A percentile compares a stretch with the other conserved stretches of the same genome.
Conservation (phyloP, 1,140 invertebrate genomes). For the Halesus radiatus region DNA sequence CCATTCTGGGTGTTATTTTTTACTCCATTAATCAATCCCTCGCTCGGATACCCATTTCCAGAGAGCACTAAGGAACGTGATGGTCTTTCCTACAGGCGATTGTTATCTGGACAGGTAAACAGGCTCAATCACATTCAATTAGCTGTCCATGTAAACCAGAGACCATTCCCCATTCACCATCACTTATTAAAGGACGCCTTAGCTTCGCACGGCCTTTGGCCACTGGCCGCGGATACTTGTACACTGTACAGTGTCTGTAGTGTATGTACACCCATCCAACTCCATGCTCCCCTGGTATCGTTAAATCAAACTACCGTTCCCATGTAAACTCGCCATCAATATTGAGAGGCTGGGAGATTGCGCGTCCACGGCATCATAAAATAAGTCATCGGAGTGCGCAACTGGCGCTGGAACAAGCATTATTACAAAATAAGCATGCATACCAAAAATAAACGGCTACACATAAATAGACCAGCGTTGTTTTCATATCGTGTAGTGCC, state of each 20-base stretch:
- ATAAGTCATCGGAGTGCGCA: no score
- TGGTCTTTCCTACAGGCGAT: conserved; percentile 41
- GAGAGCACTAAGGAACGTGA: conserved; percentile 40
- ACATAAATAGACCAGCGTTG: no score
- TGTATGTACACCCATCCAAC: conserved; percentile 1
- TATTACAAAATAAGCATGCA: no score
- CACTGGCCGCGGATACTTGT: not conserved
- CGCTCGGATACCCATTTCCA: conserved; percentile 15
- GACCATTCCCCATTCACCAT: conserved; percentile 25
- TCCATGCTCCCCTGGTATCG: conserved; percentile 38
- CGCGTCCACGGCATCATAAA: no score
- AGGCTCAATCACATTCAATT: conserved; percentile 57
- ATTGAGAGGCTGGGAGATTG: no score
- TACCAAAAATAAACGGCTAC: no score
- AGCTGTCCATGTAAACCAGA: conserved; percentile 45
- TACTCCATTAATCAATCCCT: conserved; percentile 5
- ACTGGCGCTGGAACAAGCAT: no score
- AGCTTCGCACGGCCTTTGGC: conserved; percentile 51
- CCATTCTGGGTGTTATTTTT: not conserved
- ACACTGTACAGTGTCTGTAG: not conserved
- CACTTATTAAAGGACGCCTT: not conserved
- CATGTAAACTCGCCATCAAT: conserved; percentile 1
- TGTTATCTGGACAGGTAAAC: conserved; percentile 48
- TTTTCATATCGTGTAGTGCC: no score
- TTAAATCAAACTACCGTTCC: conserved; percentile 45